phyloP scores from a whole-genome alignment of 2,797 vertebrate species.

The Coreius guichenoti region DNA sequence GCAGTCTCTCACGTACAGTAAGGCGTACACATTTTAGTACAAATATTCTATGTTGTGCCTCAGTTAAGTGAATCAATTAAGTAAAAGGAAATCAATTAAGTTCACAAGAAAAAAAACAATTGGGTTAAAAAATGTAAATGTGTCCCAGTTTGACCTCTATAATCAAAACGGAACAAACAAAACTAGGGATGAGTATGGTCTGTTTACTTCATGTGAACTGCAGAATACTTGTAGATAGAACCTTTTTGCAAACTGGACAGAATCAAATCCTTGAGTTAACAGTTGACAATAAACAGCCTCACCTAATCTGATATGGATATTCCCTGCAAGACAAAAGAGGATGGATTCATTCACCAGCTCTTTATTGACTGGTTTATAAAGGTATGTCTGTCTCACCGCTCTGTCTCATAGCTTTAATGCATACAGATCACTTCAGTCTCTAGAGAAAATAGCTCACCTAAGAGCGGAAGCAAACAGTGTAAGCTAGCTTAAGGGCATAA shows the following conservation, averaged over 20 bases:
- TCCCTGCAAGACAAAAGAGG: neutral
- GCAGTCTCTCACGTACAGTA: too few species aligned
- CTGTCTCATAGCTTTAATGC: neutral
- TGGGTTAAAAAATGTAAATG: neutral
- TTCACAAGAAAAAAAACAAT: too few species aligned
- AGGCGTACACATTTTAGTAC: too few species aligned
- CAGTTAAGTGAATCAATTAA: too few species aligned
- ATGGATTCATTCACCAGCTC: neutral
- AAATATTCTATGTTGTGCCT: too few species aligned
- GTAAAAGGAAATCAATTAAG: too few species aligned
- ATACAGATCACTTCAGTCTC: neutral
- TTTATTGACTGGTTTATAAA: neutral
- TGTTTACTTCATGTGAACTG: slow-evolving; percentile 11
- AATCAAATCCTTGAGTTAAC: neutral
- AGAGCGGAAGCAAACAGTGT: neutral
- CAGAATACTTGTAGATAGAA: neutral
- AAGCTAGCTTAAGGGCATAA: slow-evolving; percentile 49
- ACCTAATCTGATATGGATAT: neutral
- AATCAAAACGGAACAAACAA: neutral
- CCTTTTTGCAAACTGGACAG: neutral
- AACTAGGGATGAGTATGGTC: neutral
- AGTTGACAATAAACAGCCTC: neutral
- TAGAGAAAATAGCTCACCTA: neutral
- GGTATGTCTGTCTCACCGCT: neutral
- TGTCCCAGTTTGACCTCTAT: neutral